These are phyloP conservation scores for Neoseiulus cucumeris DNA, from an alignment of 1,140 invertebrate species.

Conservation along the genomic window DNA sequence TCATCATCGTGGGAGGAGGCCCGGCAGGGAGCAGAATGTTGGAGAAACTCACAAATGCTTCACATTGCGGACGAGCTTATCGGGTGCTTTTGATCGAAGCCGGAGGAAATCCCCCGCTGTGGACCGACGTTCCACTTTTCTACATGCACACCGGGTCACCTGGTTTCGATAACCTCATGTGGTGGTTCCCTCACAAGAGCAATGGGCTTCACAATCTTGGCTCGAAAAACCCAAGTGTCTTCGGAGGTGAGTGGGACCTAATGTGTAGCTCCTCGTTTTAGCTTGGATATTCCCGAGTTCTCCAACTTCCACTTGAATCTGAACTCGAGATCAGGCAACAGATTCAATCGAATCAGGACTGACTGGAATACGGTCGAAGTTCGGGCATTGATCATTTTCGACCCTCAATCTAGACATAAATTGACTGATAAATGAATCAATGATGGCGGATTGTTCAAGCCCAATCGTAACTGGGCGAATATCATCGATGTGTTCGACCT, in stretches of 20 bases:
- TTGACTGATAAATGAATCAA: no score
- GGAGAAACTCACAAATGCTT: background rate
- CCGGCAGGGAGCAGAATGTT: background rate
- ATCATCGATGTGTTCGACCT: no score
- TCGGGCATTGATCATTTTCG: no score
- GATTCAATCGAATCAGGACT: no score
- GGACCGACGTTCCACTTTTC: slow-evolving; percentile 4
- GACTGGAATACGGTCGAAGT: no score
- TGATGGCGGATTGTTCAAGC: no score
- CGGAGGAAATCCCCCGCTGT: background rate
- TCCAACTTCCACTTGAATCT: no score
- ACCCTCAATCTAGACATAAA: no score
- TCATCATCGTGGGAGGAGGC: slow-evolving; percentile 4
- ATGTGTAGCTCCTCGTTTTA: no score
- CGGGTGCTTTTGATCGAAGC: slow-evolving; percentile 3
- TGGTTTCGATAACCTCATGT: background rate
- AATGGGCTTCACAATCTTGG: slow-evolving; percentile 6
- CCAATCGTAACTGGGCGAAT: no score
- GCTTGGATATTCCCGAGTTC: no score
- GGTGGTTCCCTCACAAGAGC: background rate
- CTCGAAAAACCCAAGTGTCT: background rate
- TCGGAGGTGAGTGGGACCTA: background rate
- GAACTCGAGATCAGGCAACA: no score
- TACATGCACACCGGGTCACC: background rate
- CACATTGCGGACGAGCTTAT: background rate